Evolutionary conservation across 2,113 vertebrate species (phyloP).

Genomic region (Andinoacara biseriatus): DNA sequence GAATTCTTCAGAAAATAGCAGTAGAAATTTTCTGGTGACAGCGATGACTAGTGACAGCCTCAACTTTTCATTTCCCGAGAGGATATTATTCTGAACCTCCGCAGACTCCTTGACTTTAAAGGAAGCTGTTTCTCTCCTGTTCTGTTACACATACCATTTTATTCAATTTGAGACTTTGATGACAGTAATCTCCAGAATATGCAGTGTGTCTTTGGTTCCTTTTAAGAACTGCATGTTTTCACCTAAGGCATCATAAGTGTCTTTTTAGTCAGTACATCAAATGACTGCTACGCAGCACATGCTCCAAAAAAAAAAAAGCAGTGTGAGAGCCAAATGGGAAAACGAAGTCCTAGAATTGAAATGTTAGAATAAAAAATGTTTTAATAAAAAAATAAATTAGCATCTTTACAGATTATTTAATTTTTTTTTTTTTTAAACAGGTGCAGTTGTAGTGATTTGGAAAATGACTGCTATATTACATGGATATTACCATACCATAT

Average conservation of each 20-base stretch:
- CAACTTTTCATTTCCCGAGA: slow-evolving; percentile 17
- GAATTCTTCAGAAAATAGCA: not conserved
- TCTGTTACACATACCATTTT: slow-evolving; percentile 13
- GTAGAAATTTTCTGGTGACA: not conserved
- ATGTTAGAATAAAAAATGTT: not conserved
- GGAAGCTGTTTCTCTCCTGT: slow-evolving; percentile 5
- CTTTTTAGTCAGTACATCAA: slow-evolving; percentile 12
- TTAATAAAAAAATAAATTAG: not conserved
- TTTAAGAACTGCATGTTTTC: slow-evolving; percentile 15
- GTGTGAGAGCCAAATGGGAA: not conserved
- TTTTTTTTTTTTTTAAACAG: slow-evolving; percentile 4
- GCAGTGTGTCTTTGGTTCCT: slow-evolving; percentile 6
- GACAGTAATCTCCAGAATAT: slow-evolving; percentile 31
- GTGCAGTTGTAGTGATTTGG: not conserved
- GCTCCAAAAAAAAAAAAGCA: not conserved
- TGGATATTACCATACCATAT: not conserved
- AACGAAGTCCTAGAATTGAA: not conserved
- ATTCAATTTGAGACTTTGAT: slow-evolving; percentile 44
- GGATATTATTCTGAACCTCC: slow-evolving; percentile 27
- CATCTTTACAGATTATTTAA: not conserved
- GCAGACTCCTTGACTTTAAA: slow-evolving; percentile 38
- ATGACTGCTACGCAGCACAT: not conserved
- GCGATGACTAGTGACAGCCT: slow-evolving; percentile 43
- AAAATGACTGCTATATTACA: not conserved
- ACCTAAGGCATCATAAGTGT: not conserved